phyloP scores from a whole-genome alignment of 2,113 vertebrate genomes.

The Reinhardtius hippoglossoides region DNA sequence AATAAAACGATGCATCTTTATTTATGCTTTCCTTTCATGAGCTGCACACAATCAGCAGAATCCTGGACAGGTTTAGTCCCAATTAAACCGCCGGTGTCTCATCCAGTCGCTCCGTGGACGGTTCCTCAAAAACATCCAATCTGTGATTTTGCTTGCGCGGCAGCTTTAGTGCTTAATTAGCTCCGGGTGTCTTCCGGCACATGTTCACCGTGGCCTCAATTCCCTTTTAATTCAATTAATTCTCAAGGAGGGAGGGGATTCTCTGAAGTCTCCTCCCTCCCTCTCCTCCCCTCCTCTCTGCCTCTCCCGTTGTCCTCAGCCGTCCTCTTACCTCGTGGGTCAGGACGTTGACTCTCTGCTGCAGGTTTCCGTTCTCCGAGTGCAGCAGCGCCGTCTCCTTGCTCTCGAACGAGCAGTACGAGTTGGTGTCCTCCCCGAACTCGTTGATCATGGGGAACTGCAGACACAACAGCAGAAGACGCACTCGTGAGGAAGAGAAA shows the following conservation, averaged over 20 bases:
- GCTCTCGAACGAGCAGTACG: slow-evolving; percentile 88
- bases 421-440: slow-evolving; percentile 90
- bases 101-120: slow-evolving; percentile 8
- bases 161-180: slow-evolving; percentile 58
- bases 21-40: no score
- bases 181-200: slow-evolving; percentile 33
- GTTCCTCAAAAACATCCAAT: slow-evolving; percentile 35
- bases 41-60: no score
- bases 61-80: slow-evolving; percentile 8
- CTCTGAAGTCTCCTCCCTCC: no score
- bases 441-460: slow-evolving; percentile 94
- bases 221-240: slow-evolving; percentile 55
- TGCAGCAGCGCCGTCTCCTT: slow-evolving; percentile 93
- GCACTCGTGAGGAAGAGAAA: not conserved
- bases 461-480: not conserved
- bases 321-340: slow-evolving; percentile 89
- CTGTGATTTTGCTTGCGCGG: slow-evolving; percentile 32
- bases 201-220: slow-evolving; percentile 47
- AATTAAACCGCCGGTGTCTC: slow-evolving; percentile 15
- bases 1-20: no score
- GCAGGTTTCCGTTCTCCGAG: slow-evolving; percentile 92
- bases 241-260: not conserved
- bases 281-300: no score
- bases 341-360: slow-evolving; percentile 93
- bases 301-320: not conserved